Evolutionary conservation across 2,113 vertebrate genomes (phyloP), one percentile per base, ranked within the genome.

Genomic region (Alaudala cheleensis): DNA sequence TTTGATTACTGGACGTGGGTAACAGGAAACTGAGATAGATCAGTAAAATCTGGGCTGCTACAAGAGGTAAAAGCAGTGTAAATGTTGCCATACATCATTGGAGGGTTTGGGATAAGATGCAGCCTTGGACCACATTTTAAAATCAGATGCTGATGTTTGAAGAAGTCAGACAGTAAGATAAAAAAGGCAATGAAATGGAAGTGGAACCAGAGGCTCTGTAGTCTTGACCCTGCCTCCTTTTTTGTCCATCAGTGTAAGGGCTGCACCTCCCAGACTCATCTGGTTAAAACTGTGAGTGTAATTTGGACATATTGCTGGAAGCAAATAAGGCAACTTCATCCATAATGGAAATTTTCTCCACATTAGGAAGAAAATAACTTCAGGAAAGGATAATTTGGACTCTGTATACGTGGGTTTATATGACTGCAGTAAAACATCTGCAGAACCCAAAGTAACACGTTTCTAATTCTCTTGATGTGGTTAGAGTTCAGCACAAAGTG

Each of bases 31-130:
- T 64, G 66, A 92, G 78, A 73, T 39, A 2, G 1, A 40, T 61
- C 66, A 53, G 22, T 33, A 40, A 80, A 67, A 10, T 34, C 72
- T 84, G n/a, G 2, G 0, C 13, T 74, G 37, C 25, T 44, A 12
- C 53, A 14, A 0, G 2, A 65, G 14, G 25, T 50, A 60, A 92
- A 85, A 72, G 40, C 77, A 51, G 11, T 0, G 0, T n/a, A 74
- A 64, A 56, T 31, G 19, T 15, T 54, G 24, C 10, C 49, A 26
- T 12, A 47, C 5, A 2, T 5, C 3, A 1, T 44, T 51, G 50
- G 18, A 82, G 34, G 71, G 9, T 39, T 62, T 65, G 51, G 81
- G 62, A 19, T 45, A 44, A 79, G 74, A 82, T 21, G 3, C 26
- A 16, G 12, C 25, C 50, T 45, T 37, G 58, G 25, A 34, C 21